phyloP scores from a whole-genome alignment of 2,797 vertebrate genomes.

The Helicolenus hilgendorfi region DNA sequence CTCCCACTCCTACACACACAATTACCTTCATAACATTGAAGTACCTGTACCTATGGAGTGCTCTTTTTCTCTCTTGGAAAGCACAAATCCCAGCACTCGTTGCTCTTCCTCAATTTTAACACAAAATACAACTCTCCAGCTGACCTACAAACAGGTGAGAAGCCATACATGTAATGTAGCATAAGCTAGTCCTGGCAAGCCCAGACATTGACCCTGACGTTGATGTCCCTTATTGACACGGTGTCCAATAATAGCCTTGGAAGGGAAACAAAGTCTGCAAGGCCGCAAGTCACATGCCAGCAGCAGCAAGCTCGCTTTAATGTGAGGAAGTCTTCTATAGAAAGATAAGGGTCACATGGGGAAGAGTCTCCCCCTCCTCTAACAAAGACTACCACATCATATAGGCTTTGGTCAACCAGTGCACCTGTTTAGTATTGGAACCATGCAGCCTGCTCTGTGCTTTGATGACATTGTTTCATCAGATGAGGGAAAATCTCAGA shows the following conservation, averaged over 20 bases:
- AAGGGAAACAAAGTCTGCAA: conserved; percentile 65
- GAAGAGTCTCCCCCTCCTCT: conserved; percentile 2
- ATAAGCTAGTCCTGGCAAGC: conserved; percentile 69
- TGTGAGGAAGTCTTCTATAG: conserved; percentile 72
- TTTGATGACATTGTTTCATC: conserved; percentile 70
- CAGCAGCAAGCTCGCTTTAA: conserved; percentile 50
- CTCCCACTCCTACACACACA: conserved; percentile 1
- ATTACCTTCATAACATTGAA: conserved; percentile 20
- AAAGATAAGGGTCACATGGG: conserved; percentile 41
- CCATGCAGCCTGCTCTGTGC: conserved; percentile 20
- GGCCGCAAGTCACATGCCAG: conserved; percentile 64
- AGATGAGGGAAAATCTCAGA: conserved; percentile 40
- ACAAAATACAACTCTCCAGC: background rate
- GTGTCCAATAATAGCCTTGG: conserved; percentile 78
- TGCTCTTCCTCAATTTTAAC: background rate
- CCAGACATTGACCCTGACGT: conserved; percentile 66
- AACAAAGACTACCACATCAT: conserved; percentile 26
- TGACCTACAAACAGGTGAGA: background rate
- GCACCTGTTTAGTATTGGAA: conserved; percentile 56
- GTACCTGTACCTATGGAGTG: background rate
- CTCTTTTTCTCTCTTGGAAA: background rate
- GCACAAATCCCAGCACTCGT: background rate
- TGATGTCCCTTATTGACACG: conserved; percentile 45
- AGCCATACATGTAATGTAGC: background rate
- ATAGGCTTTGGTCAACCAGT: conserved; percentile 17